Evolutionary conservation across 2,888 invertebrate species (phyloP).

Genomic region (Drosophila subquinaria): DNA sequence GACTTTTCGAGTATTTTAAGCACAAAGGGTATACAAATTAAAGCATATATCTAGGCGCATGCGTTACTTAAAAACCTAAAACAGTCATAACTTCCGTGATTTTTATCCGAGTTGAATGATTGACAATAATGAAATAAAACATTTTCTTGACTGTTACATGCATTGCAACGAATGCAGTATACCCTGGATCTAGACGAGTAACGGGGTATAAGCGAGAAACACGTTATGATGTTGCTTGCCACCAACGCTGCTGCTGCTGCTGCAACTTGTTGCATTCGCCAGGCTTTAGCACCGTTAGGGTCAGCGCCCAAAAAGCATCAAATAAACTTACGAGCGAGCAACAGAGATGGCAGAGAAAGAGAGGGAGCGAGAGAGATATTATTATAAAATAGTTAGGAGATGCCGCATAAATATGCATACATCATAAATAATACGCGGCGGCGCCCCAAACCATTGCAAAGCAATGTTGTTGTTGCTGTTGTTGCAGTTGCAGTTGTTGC

Average conservation of each 20-base stretch:
- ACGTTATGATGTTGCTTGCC: constrained; percentile 36
- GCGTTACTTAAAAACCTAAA: too few species aligned
- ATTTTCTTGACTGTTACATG: background rate
- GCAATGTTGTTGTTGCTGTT: constrained; percentile 23
- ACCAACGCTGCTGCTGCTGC: constrained; percentile 41
- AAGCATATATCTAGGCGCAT: too few species aligned
- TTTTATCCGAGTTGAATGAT: too few species aligned
- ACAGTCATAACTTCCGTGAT: too few species aligned
- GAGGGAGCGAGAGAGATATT: constrained; percentile 28
- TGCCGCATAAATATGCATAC: constrained; percentile 78
- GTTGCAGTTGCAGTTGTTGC: constrained; percentile 20
- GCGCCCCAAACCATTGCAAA: constrained; percentile 66
- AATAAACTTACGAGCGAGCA: constrained; percentile 10
- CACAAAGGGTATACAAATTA: too few species aligned
- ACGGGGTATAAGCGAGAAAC: constrained; percentile 10
- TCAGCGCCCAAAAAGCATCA: constrained; percentile 50
- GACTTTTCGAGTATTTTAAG: too few species aligned
- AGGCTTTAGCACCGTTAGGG: constrained; percentile 72
- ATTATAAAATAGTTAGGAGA: constrained; percentile 79
- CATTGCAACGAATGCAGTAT: too few species aligned
- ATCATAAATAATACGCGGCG: constrained; percentile 76
- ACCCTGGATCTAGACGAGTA: background rate
- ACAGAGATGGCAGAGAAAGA: background rate
- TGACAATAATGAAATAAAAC: too few species aligned
- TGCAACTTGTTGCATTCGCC: constrained; percentile 44